Evolutionary conservation across 2,888 invertebrate species (phyloP).

Genomic region (Artemia sp.): DNA sequence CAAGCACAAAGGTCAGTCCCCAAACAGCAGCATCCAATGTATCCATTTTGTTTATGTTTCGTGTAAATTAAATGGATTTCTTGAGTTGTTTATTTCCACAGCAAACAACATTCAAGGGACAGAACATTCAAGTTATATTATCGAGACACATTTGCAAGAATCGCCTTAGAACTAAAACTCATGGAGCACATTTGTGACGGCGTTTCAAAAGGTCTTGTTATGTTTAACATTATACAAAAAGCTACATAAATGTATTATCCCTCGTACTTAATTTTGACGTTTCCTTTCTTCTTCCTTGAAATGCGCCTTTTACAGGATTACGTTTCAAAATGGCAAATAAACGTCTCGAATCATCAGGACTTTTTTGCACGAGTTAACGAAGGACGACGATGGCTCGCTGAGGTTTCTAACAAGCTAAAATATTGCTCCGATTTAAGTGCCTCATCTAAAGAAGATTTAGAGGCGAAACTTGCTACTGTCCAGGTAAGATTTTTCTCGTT

Average conservation of each 20-base stretch:
- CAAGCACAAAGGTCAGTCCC: too few relatives aligned
- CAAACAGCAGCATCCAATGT: too few relatives aligned
- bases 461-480: slow-evolving; percentile 61
- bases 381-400: slow-evolving; percentile 65
- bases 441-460: slow-evolving; percentile 65
- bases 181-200: too few relatives aligned
- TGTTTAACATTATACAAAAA: slow-evolving; percentile 3
- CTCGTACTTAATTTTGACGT: background rate
- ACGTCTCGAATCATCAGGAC: slow-evolving; percentile 69
- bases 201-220: too few relatives aligned
- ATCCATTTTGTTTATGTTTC: too few relatives aligned
- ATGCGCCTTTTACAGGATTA: slow-evolving; percentile 41
- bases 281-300: slow-evolving; percentile 9
- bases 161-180: too few relatives aligned
- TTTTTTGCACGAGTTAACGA: slow-evolving; percentile 62
- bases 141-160: too few relatives aligned
- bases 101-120: too few relatives aligned
- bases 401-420: slow-evolving; percentile 61
- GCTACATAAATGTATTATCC: background rate
- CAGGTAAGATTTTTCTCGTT: slow-evolving; percentile 30
- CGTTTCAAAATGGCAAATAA: slow-evolving; percentile 77
- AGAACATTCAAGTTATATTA: too few relatives aligned
- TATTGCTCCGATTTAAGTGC: slow-evolving; percentile 68
- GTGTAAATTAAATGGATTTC: too few relatives aligned
- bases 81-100: too few relatives aligned